Conservation (phyloP, 2,888 invertebrate genomes). For the Synergus umbraculus region DNA sequence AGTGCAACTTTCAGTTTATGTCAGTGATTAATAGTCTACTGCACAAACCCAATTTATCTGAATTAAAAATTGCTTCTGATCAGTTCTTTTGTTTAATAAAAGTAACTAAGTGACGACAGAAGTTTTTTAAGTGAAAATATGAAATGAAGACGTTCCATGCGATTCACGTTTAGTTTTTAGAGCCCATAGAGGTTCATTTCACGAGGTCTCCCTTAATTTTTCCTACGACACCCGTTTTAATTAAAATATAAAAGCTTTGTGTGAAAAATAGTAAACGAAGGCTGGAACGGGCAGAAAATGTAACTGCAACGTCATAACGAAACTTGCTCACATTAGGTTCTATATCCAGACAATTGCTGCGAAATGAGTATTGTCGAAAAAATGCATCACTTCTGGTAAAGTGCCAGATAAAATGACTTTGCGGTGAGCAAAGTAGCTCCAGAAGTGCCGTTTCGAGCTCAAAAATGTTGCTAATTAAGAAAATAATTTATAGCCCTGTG, state of each 20-base stretch:
- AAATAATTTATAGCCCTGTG: constrained; percentile 31
- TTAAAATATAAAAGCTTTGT: constrained; percentile 1
- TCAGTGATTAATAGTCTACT: constrained; percentile 15
- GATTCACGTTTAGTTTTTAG: not conserved
- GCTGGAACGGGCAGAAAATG: not conserved
- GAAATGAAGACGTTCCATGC: not conserved
- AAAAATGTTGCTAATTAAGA: constrained; percentile 39
- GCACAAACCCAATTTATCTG: not conserved
- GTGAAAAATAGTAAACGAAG: not conserved
- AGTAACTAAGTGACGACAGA: too few relatives aligned
- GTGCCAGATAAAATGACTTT: constrained; percentile 34
- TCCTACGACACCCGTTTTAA: not conserved
- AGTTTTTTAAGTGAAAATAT: not conserved
- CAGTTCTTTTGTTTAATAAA: too few relatives aligned
- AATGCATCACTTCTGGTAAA: constrained; percentile 30
- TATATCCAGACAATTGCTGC: constrained; percentile 22
- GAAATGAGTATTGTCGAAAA: constrained; percentile 9
- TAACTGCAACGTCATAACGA: constrained; percentile 1
- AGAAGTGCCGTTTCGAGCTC: constrained; percentile 18
- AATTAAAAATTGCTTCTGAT: not conserved
- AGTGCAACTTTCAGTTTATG: constrained; percentile 16
- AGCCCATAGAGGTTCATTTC: not conserved
- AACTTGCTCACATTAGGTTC: not conserved
- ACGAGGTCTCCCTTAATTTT: not conserved
- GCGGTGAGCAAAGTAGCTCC: constrained; percentile 9